Conservation (phyloP, 2,113 vertebrate genomes). For the Etheostoma cragini region DNA sequence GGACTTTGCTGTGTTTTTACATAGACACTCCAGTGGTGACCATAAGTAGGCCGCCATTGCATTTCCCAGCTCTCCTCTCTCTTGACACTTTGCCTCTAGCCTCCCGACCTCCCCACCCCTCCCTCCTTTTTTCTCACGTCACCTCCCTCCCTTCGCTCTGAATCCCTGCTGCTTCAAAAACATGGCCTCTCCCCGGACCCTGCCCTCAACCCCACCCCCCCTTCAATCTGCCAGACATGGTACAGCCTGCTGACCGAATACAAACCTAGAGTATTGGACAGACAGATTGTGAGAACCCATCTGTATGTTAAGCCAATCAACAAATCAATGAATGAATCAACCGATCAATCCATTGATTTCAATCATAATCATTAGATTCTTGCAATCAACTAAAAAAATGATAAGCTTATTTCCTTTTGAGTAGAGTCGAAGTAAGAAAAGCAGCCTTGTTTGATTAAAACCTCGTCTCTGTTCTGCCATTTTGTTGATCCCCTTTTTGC, state of each 20-base stretch:
- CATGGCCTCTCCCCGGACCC: slow-evolving; percentile 58
- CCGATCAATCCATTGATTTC: slow-evolving; percentile 74
- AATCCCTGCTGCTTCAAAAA: slow-evolving; percentile 73
- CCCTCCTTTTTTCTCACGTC: slow-evolving; percentile 29
- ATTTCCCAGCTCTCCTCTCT: slow-evolving; percentile 76
- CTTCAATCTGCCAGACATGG: slow-evolving; percentile 20
- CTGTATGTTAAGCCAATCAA: slow-evolving; percentile 72
- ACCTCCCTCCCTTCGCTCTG: slow-evolving; percentile 57
- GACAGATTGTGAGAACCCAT: slow-evolving; percentile 65
- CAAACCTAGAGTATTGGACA: slow-evolving; percentile 22
- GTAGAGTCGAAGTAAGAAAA: slow-evolving; percentile 72
- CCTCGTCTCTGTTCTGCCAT: slow-evolving; percentile 88
- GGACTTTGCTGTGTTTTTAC: slow-evolving; percentile 5
- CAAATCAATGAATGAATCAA: slow-evolving; percentile 74
- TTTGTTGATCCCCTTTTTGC: slow-evolving; percentile 90
- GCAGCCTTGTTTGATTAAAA: slow-evolving; percentile 85
- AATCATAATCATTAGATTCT: slow-evolving; percentile 69
- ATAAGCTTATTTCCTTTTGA: slow-evolving; percentile 39
- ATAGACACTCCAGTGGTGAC: slow-evolving; percentile 19
- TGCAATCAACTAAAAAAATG: slow-evolving; percentile 61
- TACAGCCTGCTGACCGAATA: slow-evolving; percentile 52
- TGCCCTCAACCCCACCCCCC: slow-evolving; percentile 24
- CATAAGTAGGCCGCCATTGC: slow-evolving; percentile 45
- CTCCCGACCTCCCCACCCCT: slow-evolving; percentile 30
- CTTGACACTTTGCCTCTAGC: slow-evolving; percentile 67